These are phyloP conservation scores for Myodes glareolus DNA, from an alignment of 2,113 vertebrate species.

Conservation along the genomic window DNA sequence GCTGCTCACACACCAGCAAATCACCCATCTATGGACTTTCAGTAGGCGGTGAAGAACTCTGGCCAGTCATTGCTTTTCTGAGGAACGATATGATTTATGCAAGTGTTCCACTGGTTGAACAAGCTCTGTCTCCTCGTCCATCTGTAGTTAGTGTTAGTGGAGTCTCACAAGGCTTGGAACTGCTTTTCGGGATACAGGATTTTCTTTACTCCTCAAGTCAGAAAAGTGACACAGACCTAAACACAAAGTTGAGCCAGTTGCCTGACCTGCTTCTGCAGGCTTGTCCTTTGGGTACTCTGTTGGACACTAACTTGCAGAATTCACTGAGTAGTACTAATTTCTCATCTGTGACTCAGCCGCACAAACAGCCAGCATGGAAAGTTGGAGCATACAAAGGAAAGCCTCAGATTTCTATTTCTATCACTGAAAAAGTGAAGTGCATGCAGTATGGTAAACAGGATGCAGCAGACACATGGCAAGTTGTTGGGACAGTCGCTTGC, in stretches of 20 bases:
- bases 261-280: constrained; percentile 90
- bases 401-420: constrained; percentile 90
- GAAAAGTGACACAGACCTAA: constrained; percentile 88
- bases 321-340: constrained; percentile 82
- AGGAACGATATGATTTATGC: constrained; percentile 89
- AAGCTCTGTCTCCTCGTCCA: constrained; percentile 87
- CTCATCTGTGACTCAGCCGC: constrained; percentile 81
- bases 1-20: constrained; percentile 89
- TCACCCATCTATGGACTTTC: constrained; percentile 87
- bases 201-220: constrained; percentile 88
- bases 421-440: constrained; percentile 93
- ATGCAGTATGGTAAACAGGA: constrained; percentile 93
- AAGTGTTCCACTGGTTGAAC: constrained; percentile 93
- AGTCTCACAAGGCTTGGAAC: constrained; percentile 92
- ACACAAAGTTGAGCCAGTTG: constrained; percentile 87
- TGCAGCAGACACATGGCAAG: constrained; percentile 93
- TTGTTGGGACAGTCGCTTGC: constrained; percentile 93
- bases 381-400: constrained; percentile 90
- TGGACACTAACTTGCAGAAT: constrained; percentile 87
- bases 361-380: constrained; percentile 95
- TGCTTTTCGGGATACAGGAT: constrained; percentile 89
- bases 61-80: constrained; percentile 92
- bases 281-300: constrained; percentile 93
- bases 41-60: constrained; percentile 87
- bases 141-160: constrained; percentile 89